Evolutionary conservation across 2,888 invertebrate species (phyloP), one percentile per base, ranked within the genome.

Genomic region (Ochropleura leucogaster): DNA sequence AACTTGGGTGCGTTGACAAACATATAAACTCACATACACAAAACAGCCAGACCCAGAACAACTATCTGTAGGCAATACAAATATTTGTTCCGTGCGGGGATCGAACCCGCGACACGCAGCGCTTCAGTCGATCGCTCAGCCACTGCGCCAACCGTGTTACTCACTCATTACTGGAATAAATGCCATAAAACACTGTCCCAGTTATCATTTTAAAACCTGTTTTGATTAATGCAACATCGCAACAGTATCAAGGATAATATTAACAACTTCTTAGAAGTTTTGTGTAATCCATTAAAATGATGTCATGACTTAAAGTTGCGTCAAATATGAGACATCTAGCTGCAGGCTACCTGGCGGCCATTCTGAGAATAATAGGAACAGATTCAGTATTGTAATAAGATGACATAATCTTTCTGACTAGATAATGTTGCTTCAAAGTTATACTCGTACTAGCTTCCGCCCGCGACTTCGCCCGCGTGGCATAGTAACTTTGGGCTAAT

Each of bases 241-340:
- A 51, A 30, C 69, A 64, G 18, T 0, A 69, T 63, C 69, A 73
- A 80, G 79, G 79, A 77, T 71, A 82, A 65, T 66, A 59, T 80
- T 82, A 82, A 83, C 79, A 46, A 46, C 20, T 79, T 79, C 84
- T 79, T 10, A 66, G 81, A 83, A 82, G 55, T 66, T 81, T 74
- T 77, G 72, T 51, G 40, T 57, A 60, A 57, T 57, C 62, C 49
- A 68, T 78, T 64, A 66, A 55, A 60, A 42, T 82, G 81, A 82
- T 83, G 80, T 82, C 81, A 82, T 74, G 74, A 40, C 14, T 78
- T 12, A 16, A 71, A 51, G 40, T 79, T 78, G 66, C 68, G 63
- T 59, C 66, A 79, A 77, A 55, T 44, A 20, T 59, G 44, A 83
- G 47, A 63, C 68, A 72, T 82, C 77, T 67, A 62, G 72, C 79